A percentile compares a stretch with the other conserved stretches of the same genome.
Conservation (phyloP, 2,797 vertebrate species). For the Valencia hispanica region DNA sequence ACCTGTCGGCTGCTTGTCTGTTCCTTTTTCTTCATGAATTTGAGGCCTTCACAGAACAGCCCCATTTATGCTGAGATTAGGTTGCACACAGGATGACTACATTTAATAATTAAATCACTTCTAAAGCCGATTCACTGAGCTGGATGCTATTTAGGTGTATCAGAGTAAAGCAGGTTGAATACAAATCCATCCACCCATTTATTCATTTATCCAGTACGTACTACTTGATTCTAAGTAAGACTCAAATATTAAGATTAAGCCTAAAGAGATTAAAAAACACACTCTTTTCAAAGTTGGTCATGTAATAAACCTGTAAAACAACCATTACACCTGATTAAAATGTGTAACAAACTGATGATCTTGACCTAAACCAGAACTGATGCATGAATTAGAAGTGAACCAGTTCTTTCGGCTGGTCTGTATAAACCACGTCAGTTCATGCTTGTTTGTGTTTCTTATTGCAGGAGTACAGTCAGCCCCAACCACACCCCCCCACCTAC, state of each 20-base stretch:
- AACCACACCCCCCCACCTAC: slow-evolving; percentile 40
- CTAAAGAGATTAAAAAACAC: neutral
- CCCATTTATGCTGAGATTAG: neutral
- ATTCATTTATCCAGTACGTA: neutral
- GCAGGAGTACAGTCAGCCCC: slow-evolving; percentile 70
- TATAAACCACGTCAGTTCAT: neutral
- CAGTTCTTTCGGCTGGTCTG: neutral
- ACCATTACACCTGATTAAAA: neutral
- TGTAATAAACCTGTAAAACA: neutral
- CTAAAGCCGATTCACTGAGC: neutral
- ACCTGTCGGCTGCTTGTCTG: neutral
- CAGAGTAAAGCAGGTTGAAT: neutral
- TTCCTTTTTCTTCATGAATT: neutral
- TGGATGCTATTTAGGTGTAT: neutral
- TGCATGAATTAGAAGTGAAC: neutral
- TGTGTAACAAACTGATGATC: neutral
- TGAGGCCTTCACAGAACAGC: neutral
- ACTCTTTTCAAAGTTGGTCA: neutral
- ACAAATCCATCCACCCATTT: neutral
- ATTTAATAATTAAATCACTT: neutral
- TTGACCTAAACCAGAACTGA: neutral
- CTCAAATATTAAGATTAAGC: neutral
- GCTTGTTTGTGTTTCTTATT: slow-evolving; percentile 30
- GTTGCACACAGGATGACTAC: neutral
- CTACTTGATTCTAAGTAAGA: neutral